Evolutionary conservation across 2,888 invertebrate genomes (phyloP), one percentile per base, ranked within the genome.

Genomic region (Athrips mouffetella): DNA sequence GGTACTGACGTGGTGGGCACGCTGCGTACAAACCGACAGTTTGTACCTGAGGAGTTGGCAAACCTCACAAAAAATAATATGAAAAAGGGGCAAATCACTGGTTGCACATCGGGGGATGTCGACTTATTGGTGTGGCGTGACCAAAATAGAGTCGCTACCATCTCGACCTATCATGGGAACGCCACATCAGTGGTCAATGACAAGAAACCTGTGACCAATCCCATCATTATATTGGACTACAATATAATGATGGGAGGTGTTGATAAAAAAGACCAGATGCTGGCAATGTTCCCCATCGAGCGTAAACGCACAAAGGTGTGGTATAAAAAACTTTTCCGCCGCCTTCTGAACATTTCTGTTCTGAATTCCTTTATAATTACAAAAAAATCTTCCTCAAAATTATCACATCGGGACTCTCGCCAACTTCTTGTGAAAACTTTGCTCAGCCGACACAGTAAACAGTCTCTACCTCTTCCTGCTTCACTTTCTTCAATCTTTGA

Each of bases 1-100:
- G 33, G 33, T 8, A 11, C 13, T 21, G 33, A 45, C 13, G 2
- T 3, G 1, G 20, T 45, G 6, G 45, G 31, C 16, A 63, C 64
- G 5, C 51, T 63, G 4, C 47, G 60, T 0, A 52, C 53, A 1
- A 55, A 57, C 37, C 56, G 58, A 1, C 47, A 57, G 46, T 57
- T 52, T 25, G 60, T 58, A 3, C 60, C 61, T 8, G 2, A 20
- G 2, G 30, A 30, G 5, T n/a, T 44, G 18, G 18, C 15, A 15
- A 57, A 57, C 50, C 25, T 60, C 31, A 47, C 51, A 11, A 57
- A 57, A 29, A 1, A 8, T 1, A 27, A 47, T n/a, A 52, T 61
- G 55, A 21, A 35, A 4, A 45, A 44, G 1, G 59, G 59, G 29
- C 50, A 58, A 44, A 48, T 55, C 10, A 10, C 16, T 10, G 53